phyloP scores from a whole-genome alignment of 2,888 invertebrate genomes.

The Graphium colonna region DNA sequence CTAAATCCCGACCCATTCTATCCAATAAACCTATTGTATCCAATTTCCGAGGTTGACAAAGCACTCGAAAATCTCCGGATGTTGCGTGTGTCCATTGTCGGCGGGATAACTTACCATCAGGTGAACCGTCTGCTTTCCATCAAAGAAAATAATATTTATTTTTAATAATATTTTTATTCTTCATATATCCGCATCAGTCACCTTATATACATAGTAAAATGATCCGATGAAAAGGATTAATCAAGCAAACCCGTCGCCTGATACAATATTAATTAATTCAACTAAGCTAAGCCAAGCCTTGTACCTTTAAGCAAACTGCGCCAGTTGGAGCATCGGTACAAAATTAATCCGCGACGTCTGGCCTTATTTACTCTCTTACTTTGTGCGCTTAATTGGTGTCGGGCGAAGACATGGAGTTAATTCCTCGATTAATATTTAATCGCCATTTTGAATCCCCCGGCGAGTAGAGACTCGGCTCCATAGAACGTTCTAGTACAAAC shows the following conservation, averaged over 20 bases:
- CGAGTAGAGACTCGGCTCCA: constrained; percentile 13
- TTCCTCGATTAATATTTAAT: constrained; percentile 78
- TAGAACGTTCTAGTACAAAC: constrained; percentile 18
- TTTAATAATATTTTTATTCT: too few relatives aligned
- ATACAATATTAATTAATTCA: constrained; percentile 20
- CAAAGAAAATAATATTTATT: too few relatives aligned
- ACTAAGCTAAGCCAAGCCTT: constrained; percentile 22
- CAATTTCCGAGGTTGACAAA: too few relatives aligned
- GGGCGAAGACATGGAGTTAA: constrained; percentile 71
- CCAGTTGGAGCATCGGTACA: constrained; percentile 52
- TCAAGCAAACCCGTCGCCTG: constrained; percentile 3
- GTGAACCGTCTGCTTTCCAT: too few relatives aligned
- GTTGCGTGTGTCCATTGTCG: too few relatives aligned
- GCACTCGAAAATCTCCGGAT: too few relatives aligned
- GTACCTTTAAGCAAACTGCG: constrained; percentile 65
- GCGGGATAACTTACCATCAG: too few relatives aligned
- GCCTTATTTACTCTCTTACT: constrained; percentile 74
- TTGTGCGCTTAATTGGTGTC: constrained; percentile 77
- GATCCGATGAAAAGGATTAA: constrained; percentile 8
- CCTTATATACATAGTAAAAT: too few relatives aligned
- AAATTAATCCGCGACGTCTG: constrained; percentile 64
- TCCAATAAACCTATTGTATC: too few relatives aligned
- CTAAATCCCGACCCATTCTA: too few relatives aligned
- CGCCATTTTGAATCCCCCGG: constrained; percentile 35
- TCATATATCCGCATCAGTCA: too few relatives aligned